These are phyloP conservation scores for Ichneumoninae sp. DNA, from an alignment of 2,888 invertebrate species.

Conservation along the genomic window DNA sequence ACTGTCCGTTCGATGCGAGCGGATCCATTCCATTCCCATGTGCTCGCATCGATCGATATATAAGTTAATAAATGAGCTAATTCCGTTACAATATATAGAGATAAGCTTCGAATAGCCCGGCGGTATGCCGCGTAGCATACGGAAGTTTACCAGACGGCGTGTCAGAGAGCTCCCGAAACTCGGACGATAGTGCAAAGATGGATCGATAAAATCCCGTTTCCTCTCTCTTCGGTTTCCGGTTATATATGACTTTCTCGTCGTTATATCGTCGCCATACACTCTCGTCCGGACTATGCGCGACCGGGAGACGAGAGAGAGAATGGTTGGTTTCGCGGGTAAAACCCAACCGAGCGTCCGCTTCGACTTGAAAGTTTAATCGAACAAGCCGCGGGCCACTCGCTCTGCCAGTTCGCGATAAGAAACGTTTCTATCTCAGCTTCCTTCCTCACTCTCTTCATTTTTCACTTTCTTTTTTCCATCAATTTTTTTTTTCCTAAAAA, in stretches of 20 bases:
- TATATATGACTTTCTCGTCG: slow-evolving; percentile 19
- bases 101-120: slow-evolving; percentile 47
- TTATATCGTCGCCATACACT: slow-evolving; percentile 34
- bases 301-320: slow-evolving; percentile 11
- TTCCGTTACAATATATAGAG: slow-evolving; percentile 50
- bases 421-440: slow-evolving; percentile 36
- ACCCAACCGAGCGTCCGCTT: neutral
- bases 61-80: no score
- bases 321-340: slow-evolving; percentile 26
- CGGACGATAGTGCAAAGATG: slow-evolving; percentile 7
- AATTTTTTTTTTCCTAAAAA: slow-evolving; percentile 17
- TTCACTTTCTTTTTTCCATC: slow-evolving; percentile 3
- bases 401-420: slow-evolving; percentile 49
- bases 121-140: slow-evolving; percentile 12
- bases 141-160: slow-evolving; percentile 35
- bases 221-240: slow-evolving; percentile 10
- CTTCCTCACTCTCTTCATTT: neutral
- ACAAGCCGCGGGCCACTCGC: slow-evolving; percentile 51
- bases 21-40: no score
- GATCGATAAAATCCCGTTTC: slow-evolving; percentile 43
- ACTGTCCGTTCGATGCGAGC: no score
- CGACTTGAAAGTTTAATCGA: slow-evolving; percentile 60
- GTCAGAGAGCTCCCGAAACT: slow-evolving; percentile 12
- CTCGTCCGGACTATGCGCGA: slow-evolving; percentile 24
- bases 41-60: no score